Percentiles rank a stretch among this genome's conserved stretches.
These are phyloP conservation scores for Labeo rohita DNA, from an alignment of 2,113 vertebrate genomes.

Conservation along the genomic window DNA sequence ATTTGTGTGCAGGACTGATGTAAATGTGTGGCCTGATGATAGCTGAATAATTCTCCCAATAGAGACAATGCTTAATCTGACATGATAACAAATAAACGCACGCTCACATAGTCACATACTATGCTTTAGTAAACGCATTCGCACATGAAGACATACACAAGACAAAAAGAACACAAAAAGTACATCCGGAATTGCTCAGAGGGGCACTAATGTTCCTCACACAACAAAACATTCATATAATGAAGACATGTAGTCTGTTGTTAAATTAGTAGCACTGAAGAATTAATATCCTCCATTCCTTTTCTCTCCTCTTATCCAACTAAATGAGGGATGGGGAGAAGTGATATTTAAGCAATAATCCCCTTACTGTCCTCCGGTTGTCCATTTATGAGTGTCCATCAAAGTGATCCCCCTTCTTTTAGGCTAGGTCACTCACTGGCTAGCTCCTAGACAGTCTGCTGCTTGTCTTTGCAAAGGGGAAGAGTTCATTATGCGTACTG, in stretches of 20 bases:
- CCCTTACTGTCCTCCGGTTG: not conserved
- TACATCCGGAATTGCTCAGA: conserved; percentile 4
- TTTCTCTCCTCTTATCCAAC: not conserved
- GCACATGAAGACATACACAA: conserved; percentile 16
- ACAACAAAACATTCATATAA: not conserved
- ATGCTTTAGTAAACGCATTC: not conserved
- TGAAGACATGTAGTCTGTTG: not conserved
- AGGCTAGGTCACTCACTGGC: not conserved
- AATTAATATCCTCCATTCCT: not conserved
- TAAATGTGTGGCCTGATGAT: not conserved
- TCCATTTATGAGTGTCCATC: conserved; percentile 19
- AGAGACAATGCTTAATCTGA: conserved; percentile 7
- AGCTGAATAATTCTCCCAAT: not conserved
- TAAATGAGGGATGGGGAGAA: conserved; percentile 9
- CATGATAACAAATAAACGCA: not conserved
- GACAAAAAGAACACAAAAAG: not conserved
- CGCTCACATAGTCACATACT: not conserved
- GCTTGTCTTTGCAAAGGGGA: not conserved
- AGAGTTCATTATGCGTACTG: not conserved
- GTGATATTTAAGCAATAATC: not conserved
- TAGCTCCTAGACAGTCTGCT: conserved; percentile 15
- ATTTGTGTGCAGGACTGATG: not conserved
- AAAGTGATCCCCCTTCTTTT: not conserved
- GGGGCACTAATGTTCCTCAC: not conserved
- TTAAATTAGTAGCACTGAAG: conserved; percentile 36